These are phyloP conservation scores for Lagria hirta DNA, from an alignment of 2,888 invertebrate genomes.

Conservation along the genomic window DNA sequence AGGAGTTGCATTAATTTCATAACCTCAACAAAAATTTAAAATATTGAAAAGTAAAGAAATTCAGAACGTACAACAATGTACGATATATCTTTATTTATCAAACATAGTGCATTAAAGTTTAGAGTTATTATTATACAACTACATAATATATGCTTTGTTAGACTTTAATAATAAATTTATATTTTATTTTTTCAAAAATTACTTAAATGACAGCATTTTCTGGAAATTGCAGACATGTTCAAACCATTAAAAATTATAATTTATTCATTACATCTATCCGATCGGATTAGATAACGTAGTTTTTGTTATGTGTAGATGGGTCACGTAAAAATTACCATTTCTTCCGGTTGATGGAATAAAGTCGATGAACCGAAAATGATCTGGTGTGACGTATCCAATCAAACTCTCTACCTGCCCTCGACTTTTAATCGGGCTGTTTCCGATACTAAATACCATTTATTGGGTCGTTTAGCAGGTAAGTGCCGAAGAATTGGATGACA, in stretches of 20 bases:
- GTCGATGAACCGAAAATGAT: conserved; percentile 44
- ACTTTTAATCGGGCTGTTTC: conserved; percentile 32
- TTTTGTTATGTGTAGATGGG: conserved; percentile 32
- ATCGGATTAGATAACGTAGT: conserved; percentile 35
- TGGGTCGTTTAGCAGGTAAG: conserved; percentile 30
- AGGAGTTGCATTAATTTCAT: no score
- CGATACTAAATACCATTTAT: conserved; percentile 25
- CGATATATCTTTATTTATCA: no score
- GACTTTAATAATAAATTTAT: no score
- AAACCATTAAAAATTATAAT: conserved; percentile 34
- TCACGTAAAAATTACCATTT: conserved; percentile 39
- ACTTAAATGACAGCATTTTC: no score
- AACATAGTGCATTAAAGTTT: no score
- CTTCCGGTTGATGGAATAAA: conserved; percentile 37
- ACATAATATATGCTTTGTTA: no score
- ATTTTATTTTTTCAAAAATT: no score
- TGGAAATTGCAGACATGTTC: no score
- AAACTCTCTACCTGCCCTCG: conserved; percentile 38
- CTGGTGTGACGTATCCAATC: conserved; percentile 45
- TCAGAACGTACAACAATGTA: no score
- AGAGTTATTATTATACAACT: no score
- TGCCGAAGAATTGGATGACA: conserved; percentile 20
- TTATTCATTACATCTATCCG: conserved; percentile 42
- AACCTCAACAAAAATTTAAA: no score
- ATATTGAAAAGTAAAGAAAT: no score